phyloP scores from a whole-genome alignment of 2,113 vertebrate species.

The Leptobrachium leishanense region DNA sequence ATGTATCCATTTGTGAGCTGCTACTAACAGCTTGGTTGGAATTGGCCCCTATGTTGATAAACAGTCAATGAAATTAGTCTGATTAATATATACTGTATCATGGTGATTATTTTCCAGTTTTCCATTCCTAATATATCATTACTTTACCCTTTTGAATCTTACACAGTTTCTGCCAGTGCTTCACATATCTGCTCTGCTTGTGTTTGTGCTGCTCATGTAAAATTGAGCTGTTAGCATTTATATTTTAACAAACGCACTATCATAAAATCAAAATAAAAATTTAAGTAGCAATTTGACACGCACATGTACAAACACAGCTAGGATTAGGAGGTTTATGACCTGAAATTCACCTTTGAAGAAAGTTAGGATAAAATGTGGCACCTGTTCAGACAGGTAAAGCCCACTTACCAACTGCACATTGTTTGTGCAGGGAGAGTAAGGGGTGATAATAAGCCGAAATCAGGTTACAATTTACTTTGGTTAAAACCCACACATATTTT shows the following conservation, averaged over 20 bases:
- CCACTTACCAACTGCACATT: background rate
- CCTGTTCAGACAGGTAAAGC: constrained; percentile 8
- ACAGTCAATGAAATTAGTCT: no score
- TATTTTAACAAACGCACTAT: background rate
- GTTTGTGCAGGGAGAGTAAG: constrained; percentile 21
- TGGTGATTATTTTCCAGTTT: no score
- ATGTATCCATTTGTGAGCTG: no score
- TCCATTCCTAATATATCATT: no score
- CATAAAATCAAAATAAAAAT: background rate
- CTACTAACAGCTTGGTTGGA: no score
- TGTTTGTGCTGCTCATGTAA: no score
- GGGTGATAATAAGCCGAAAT: background rate
- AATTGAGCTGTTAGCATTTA: background rate
- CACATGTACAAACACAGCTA: background rate
- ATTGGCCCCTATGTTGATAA: no score
- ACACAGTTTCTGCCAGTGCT: no score
- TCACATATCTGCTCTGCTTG: no score
- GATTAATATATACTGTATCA: no score
- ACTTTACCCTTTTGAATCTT: no score
- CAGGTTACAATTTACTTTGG: background rate
- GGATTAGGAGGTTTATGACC: constrained; percentile 5
- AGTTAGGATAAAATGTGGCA: background rate
- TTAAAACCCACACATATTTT: background rate
- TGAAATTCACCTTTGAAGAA: constrained; percentile 32
- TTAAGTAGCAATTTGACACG: no score